Evolutionary conservation across 2,113 vertebrate genomes (phyloP), one percentile per base, ranked within the genome.

Genomic region (Paramormyrops kingsleyae): DNA sequence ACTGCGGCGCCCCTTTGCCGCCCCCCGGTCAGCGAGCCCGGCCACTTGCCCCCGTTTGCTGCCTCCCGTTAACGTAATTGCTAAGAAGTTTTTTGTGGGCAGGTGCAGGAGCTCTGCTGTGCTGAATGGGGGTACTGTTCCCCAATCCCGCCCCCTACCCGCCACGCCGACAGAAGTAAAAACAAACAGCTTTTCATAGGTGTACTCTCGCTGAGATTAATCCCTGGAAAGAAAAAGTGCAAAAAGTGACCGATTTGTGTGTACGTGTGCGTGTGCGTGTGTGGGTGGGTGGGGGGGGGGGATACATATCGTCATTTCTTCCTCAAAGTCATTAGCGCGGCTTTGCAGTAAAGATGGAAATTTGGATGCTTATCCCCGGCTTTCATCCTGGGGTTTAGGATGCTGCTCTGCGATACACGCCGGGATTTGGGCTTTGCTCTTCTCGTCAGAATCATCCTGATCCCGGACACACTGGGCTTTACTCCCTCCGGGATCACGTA

Each of bases 111-210:
- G 62, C 59, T 10, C 15, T 6, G 31, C 1, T n/a, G 66, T 27
- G 19, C 47, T 24, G 24, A 88, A 49, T 74, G 87, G 19, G 87
- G 31, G 35, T 27, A 70, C 42, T 70, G 56, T 88, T 56, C 39
- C 42, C 24, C 44, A 87, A 49, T 49, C 50, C 83, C 88, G 74
- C 80, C 89, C 42, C 62, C 83, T n/a, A n/a, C 24, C 87, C 89
- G 6, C 87, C 91, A 84, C 90, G 86, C 66, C 88, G 56, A 89
- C 91, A 88, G 89, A 88, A 92, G 87, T 92, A 88, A 92, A 89
- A 92, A 92, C 47, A 91, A 91, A 85, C 42, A 19, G 66, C 77
- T 89, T 92, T 92, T 92, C 92, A 92, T 93, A 92, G 91, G 66
- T 91, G 88, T 88, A 84, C 47, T 47, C 80, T 21, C 47, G 56